Base-by-base conservation (phyloP, 2,113 vertebrate genomes). In the Archilochus colubris region DNA sequence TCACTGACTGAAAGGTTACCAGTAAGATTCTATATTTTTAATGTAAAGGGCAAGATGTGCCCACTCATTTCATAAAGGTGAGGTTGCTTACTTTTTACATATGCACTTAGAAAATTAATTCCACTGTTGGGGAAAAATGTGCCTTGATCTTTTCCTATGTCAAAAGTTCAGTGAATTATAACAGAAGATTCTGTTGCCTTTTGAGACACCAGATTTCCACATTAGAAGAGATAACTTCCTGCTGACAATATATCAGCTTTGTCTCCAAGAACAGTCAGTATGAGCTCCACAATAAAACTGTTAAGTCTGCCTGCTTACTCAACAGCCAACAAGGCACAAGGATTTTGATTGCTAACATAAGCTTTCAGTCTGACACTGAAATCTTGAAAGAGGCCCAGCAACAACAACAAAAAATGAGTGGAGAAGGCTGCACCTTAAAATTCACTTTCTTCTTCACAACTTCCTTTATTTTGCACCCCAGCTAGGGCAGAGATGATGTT, bases 61-160 rank as follows among this genome's bases (percentile, higher is more conserved):
- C 3, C 5, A 22, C 13, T 44, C 23, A 23, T 88, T 85, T 88
- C 25, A 21, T 73, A 27, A 82, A 61, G 33, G 15, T 38, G 22
- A 85, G 5, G 18, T 64, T 86, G 63, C 44, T 83, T 61, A 50
- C 27, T 86, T 69, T 88, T 81, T 40, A 73, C 13, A 25, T 86
- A 5, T 1, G 1, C 14, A 43, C 18, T 59, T 28, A 88, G 67
- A 72, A 93, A 92, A 82, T 63, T 4, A 55, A 18, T 10, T 51
- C 36, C 3, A 10, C 14, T 17, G 2, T 9, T 48, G 20, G 36
- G 11, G 27, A 59, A 64, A 80, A 31, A 12, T 1, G 0, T 54
- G 14, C 14, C 54, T 33, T 51, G 57, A 33, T 24, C 13, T 62
- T 93, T 91, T 21, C 58, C 4, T 4, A 16, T 48, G 30, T 18